Conservation (phyloP, 2,797 vertebrate species). For the Capromys pilorides region DNA sequence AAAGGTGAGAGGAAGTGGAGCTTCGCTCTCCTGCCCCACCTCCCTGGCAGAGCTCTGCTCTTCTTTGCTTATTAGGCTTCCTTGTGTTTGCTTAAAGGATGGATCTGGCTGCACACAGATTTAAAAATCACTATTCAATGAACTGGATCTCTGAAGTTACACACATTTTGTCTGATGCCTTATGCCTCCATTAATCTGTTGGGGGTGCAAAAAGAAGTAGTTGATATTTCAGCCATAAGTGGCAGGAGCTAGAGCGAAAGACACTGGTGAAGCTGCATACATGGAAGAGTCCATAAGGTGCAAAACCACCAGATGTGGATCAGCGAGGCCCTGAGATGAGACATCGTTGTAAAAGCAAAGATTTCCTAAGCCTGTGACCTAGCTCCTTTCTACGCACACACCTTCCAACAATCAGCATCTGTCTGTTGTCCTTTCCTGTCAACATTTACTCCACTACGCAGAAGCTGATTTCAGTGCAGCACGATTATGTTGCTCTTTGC, state of each 20-base stretch:
- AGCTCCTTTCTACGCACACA: not conserved
- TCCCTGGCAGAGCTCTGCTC: not conserved
- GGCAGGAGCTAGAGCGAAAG: not conserved
- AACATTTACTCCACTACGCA: not conserved
- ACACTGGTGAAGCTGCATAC: not conserved
- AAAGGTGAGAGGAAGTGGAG: not conserved
- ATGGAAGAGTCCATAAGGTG: not conserved
- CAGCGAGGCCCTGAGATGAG: not conserved
- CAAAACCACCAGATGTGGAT: not conserved
- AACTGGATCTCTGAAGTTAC: slow-evolving; percentile 28
- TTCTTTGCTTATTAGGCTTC: not conserved
- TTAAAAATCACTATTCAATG: not conserved
- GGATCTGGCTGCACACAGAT: not conserved
- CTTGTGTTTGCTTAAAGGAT: not conserved
- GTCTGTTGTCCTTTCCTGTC: not conserved
- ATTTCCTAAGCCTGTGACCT: not conserved
- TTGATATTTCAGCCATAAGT: not conserved
- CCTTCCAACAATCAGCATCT: not conserved
- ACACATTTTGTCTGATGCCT: not conserved
- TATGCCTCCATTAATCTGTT: not conserved
- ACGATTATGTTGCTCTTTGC: not conserved
- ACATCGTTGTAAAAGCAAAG: not conserved
- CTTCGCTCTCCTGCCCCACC: not conserved
- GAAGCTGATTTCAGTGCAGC: not conserved
- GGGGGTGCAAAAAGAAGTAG: not conserved